Evolutionary conservation across 2,888 invertebrate species (phyloP).

Genomic region (Eupeodes latifasciatus): DNA sequence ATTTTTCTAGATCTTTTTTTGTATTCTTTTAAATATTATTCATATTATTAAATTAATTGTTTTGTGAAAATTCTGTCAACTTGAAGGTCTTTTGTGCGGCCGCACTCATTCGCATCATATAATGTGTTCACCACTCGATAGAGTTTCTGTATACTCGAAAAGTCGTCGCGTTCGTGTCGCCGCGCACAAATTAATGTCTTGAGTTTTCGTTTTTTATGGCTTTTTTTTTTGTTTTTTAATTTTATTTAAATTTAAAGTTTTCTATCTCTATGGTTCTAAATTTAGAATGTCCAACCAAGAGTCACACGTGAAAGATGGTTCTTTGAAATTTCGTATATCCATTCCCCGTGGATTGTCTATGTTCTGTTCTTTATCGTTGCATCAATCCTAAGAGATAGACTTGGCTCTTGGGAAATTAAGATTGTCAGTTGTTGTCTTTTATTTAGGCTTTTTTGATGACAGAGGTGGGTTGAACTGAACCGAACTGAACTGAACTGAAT

Average conservation of each 20-base stretch:
- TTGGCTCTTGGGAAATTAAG: slow-evolving; percentile 48
- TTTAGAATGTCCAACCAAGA: slow-evolving; percentile 68
- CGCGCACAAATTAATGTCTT: slow-evolving; percentile 58
- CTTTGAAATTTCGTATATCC: slow-evolving; percentile 41
- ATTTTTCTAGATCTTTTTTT: slow-evolving; percentile 16
- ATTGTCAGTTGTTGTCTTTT: slow-evolving; percentile 32
- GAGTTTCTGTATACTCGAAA: slow-evolving; percentile 3
- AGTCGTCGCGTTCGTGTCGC: slow-evolving; percentile 1
- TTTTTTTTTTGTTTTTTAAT: slow-evolving; percentile 42
- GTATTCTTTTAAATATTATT: slow-evolving; percentile 1
- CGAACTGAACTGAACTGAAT: slow-evolving; percentile 15
- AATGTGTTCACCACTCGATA: slow-evolving; percentile 43
- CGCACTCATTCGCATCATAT: slow-evolving; percentile 47
- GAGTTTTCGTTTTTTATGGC: slow-evolving; percentile 52
- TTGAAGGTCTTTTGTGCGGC: slow-evolving; percentile 63
- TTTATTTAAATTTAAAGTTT: slow-evolving; percentile 47
- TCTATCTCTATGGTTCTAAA: slow-evolving; percentile 58
- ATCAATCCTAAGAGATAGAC: slow-evolving; percentile 37
- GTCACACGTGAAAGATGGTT: slow-evolving; percentile 69
- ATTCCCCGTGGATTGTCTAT: slow-evolving; percentile 16
- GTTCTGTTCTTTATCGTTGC: slow-evolving; percentile 29
- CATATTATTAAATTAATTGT: slow-evolving; percentile 58
- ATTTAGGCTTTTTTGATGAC: slow-evolving; percentile 33
- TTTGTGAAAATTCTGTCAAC: slow-evolving; percentile 65
- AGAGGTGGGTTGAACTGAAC: slow-evolving; percentile 61